Evolutionary conservation across 37 sponge, comb jelly and placozoan species (phyloP).

Genomic region (Ianthella basta): DNA sequence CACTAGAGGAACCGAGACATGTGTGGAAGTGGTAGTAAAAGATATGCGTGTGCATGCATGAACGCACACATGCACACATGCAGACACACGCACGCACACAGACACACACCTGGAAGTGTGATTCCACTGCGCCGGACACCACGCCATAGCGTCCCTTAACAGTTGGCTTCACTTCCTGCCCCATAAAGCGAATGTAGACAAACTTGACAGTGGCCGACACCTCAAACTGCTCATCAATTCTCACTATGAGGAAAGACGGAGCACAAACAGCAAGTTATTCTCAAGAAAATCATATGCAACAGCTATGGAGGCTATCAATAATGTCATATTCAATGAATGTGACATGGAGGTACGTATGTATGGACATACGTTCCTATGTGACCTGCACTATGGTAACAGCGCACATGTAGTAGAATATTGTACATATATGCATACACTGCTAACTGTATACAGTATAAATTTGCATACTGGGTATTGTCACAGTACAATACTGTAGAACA

Average conservation of each 20-base stretch:
- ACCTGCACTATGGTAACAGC: too few relatives aligned
- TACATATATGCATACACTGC: too few relatives aligned
- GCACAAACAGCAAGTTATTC: background rate
- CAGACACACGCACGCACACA: too few relatives aligned
- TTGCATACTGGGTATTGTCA: too few relatives aligned
- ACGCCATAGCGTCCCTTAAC: conserved; percentile 86
- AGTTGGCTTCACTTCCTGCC: conserved; percentile 55
- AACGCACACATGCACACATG: background rate
- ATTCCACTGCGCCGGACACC: conserved; percentile 67
- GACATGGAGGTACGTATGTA: too few relatives aligned
- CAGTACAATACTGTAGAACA: too few relatives aligned
- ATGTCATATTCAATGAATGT: background rate
- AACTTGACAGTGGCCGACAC: conserved; percentile 90
- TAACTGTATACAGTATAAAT: too few relatives aligned
- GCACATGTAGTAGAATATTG: too few relatives aligned
- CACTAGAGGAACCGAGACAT: background rate
- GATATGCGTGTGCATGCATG: too few relatives aligned
- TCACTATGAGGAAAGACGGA: conserved; percentile 43
- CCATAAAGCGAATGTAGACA: conserved; percentile 76
- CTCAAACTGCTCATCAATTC: conserved; percentile 83
- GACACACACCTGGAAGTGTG: conserved; percentile 35
- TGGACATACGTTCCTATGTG: too few relatives aligned
- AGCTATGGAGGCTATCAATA: background rate
- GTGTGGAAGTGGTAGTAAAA: too few relatives aligned
- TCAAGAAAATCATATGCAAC: background rate